Percentiles rank a stretch among this genome's conserved stretches.
Conservation (phyloP, 2,797 vertebrate genomes). For the Sebastes alutus region DNA sequence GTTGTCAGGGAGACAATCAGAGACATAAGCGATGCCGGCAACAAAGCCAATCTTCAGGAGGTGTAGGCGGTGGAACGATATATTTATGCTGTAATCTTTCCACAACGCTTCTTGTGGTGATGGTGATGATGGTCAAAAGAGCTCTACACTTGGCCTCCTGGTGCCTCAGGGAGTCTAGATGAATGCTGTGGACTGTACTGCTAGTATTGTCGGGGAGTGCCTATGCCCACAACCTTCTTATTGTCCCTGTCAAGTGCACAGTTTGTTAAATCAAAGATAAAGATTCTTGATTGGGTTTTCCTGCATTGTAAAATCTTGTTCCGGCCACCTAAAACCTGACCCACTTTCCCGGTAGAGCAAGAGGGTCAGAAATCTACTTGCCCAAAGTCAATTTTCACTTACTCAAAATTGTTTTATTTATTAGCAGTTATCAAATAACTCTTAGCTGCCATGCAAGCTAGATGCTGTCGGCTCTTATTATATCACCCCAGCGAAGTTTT, state of each 20-base stretch:
- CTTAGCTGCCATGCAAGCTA: not conserved
- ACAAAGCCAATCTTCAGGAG: slow-evolving; percentile 64
- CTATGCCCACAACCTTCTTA: not conserved
- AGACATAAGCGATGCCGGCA: slow-evolving; percentile 38
- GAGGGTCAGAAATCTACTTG: no score
- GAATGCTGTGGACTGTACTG: not conserved
- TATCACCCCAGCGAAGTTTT: no score
- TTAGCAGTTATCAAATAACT: not conserved
- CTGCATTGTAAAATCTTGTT: not conserved
- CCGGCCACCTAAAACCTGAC: no score
- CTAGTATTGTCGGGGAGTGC: not conserved
- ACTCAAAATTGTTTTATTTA: not conserved
- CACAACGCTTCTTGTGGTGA: not conserved
- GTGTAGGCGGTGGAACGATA: slow-evolving; percentile 22
- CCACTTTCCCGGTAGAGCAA: no score
- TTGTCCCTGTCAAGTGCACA: not conserved
- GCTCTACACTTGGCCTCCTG: not conserved
- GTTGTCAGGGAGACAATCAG: slow-evolving; percentile 72
- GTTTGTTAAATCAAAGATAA: not conserved
- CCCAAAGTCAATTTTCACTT: not conserved
- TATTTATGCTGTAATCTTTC: slow-evolving; percentile 47
- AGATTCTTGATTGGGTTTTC: not conserved
- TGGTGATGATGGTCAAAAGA: not conserved
- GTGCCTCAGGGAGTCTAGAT: not conserved
- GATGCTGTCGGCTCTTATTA: not conserved